Evolutionary conservation across 2,797 vertebrate species (phyloP).

Genomic region (Myoxocephalus aenaeus): DNA sequence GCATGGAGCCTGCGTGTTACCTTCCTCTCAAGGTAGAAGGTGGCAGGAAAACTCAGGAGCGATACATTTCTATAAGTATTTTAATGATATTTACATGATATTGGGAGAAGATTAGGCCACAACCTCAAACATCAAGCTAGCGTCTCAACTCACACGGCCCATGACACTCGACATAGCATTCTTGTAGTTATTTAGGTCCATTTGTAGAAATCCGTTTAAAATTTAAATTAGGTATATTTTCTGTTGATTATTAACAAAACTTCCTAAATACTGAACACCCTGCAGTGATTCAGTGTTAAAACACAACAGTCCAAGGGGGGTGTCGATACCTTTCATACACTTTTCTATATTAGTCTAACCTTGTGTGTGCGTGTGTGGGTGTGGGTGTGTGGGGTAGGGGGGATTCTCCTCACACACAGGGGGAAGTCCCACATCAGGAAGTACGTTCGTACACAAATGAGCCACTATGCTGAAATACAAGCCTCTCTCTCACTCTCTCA

Average conservation of each 20-base stretch:
- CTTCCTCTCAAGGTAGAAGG: neutral
- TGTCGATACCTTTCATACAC: neutral
- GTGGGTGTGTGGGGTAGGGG: neutral
- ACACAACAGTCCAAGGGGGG: neutral
- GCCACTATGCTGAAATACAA: conserved; percentile 35
- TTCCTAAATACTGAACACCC: neutral
- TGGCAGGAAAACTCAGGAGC: neutral
- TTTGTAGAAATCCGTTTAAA: neutral
- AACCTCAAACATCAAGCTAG: neutral
- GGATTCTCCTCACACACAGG: conserved; percentile 21
- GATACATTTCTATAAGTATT: neutral
- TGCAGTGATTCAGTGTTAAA: neutral
- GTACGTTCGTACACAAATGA: conserved; percentile 63
- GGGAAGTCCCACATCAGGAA: conserved; percentile 58
- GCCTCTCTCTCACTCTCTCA: conserved; percentile 23
- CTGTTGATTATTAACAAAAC: neutral
- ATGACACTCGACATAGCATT: neutral
- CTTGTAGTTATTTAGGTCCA: neutral
- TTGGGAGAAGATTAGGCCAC: neutral
- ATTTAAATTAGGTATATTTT: neutral
- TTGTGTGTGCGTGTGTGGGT: neutral
- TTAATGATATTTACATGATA: neutral
- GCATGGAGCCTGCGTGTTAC: neutral
- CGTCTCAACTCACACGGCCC: too few relatives aligned
- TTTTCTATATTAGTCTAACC: neutral